phyloP scores from a whole-genome alignment of 2,113 vertebrate species.

The Probosciger aterrimus region DNA sequence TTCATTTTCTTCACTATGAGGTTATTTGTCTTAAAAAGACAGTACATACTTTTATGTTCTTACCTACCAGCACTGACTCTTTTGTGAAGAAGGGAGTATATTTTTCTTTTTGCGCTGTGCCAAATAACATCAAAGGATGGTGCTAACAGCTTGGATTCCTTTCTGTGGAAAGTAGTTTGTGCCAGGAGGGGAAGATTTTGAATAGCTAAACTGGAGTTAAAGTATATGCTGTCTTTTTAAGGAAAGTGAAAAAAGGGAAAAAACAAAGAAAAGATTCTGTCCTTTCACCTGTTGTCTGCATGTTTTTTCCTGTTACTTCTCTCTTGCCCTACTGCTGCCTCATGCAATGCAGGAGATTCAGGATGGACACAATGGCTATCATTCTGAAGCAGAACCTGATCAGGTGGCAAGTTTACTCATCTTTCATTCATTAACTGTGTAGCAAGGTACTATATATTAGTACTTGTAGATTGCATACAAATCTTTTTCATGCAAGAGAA shows the following conservation, averaged over 20 bases:
- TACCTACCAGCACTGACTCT: background rate
- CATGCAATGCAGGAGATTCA: conserved; percentile 84
- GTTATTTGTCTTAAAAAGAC: conserved; percentile 63
- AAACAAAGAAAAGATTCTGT: conserved; percentile 55
- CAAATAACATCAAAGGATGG: background rate
- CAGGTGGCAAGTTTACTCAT: conserved; percentile 87
- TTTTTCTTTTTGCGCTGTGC: background rate
- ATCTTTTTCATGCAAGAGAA: background rate
- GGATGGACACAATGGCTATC: conserved; percentile 86
- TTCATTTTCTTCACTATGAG: conserved; percentile 46
- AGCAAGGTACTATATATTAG: conserved; percentile 41
- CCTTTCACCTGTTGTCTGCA: conserved; percentile 82
- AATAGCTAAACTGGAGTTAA: background rate
- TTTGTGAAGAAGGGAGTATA: background rate
- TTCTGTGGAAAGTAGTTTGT: background rate
- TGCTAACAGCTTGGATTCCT: background rate
- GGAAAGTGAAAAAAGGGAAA: background rate
- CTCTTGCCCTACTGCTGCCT: conserved; percentile 75
- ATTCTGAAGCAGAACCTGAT: conserved; percentile 86
- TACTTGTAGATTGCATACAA: conserved; percentile 25
- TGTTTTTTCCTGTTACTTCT: conserved; percentile 72
- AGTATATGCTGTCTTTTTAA: conserved; percentile 72
- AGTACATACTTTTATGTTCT: conserved; percentile 47
- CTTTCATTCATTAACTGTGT: conserved; percentile 68
- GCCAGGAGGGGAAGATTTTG: conserved; percentile 3